A percentile compares a stretch with the other conserved stretches of the same genome.
These are phyloP conservation scores for Anoplius nigerrimus DNA, from an alignment of 2,888 invertebrate genomes.

Conservation along the genomic window DNA sequence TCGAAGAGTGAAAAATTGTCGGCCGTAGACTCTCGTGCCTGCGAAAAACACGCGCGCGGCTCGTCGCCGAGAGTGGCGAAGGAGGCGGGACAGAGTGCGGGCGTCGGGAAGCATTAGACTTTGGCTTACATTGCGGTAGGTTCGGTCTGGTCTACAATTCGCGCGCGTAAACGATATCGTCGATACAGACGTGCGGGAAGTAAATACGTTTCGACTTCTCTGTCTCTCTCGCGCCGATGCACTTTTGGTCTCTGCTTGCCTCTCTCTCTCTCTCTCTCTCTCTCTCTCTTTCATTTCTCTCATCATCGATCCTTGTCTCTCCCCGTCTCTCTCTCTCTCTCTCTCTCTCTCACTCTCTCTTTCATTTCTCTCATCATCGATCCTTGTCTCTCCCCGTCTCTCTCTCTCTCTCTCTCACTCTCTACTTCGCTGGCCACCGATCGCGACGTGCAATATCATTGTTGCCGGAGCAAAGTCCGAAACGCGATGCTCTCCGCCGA, in stretches of 20 bases:
- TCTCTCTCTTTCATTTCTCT: too few species aligned
- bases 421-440: too few species aligned
- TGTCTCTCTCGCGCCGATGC: background rate
- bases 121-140: conserved; percentile 48
- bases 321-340: too few species aligned
- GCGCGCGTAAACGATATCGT: conserved; percentile 11
- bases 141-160: conserved; percentile 15
- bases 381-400: background rate
- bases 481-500: conserved; percentile 5
- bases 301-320: too few species aligned
- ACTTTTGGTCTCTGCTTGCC: too few species aligned
- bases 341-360: background rate
- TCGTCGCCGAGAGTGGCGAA: too few species aligned
- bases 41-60: background rate
- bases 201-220: background rate
- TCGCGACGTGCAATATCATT: background rate
- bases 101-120: conserved; percentile 32
- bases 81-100: background rate
- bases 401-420: too few species aligned
- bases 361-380: too few species aligned
- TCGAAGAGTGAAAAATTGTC: background rate
- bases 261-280: conserved; percentile 4
- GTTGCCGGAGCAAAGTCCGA: conserved; percentile 19
- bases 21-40: too few species aligned
- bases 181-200: background rate